Base-by-base conservation (phyloP, 2,888 invertebrate genomes). In the Stegana nigrithorax region DNA sequence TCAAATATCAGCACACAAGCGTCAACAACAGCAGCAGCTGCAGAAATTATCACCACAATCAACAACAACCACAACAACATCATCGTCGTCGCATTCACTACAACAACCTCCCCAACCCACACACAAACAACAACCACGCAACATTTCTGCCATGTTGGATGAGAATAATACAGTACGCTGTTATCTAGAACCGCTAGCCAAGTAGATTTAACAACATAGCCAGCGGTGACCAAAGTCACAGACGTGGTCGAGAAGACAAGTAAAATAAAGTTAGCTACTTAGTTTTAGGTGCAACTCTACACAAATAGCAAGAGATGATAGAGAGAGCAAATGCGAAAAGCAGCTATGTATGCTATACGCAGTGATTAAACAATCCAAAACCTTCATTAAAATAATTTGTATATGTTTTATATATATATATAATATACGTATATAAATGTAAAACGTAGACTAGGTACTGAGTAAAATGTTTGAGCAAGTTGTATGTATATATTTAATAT, bases 151-250 rank as follows among this genome's bases (percentile, higher is more conserved):
- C 12, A 94, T 94, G 66, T 87, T 94, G 59, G 93, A 94, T 82
- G 94, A 94, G 50, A 92, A 93, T 78, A 91, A 91, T 79, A 94
- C 94, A 65, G 94, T 95, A 64, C 93, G 94, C 63, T 94, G 94
- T 85, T 94, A 94, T 82, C 85, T 94, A 76, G 93, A 94, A 83
- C 94, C 93, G 27, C 71, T 85, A 71, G 75, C 81, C 39, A 84
- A 84, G 75, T 83, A 74, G 72, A 53, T 39, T 39, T 39, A 5
- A 5, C 14, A n/a, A 39, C 2, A 5, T 17, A 39, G 39, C 14
- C 17, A 39, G 39, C 14, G n/a, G n/a, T n/a, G n/a, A n/a, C n/a
- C n/a, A n/a, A n/a, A n/a, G n/a, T n/a, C n/a, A 39, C 39, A 39
- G 39, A 6, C 2, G 12, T 14, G 4, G 14, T 14, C 21, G 23